A percentile compares a stretch with the other conserved stretches of the same genome.
These are phyloP conservation scores for Gymnothorax javanicus DNA, from an alignment of 2,797 vertebrate genomes.

Conservation along the genomic window DNA sequence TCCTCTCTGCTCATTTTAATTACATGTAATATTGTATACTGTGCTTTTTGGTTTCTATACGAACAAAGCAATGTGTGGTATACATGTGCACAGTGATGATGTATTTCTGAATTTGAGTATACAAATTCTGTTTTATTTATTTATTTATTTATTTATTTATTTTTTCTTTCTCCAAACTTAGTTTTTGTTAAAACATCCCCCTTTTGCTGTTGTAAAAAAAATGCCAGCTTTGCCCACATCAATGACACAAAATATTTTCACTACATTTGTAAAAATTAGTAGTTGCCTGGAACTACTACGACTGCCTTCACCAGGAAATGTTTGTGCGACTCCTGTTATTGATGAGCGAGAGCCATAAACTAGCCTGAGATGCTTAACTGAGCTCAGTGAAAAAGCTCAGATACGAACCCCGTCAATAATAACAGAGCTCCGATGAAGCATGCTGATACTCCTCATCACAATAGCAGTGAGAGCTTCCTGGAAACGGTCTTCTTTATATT, in stretches of 20 bases:
- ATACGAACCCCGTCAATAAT: slow-evolving; percentile 47
- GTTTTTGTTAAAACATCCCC: background rate
- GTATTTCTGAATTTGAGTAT: slow-evolving; percentile 6
- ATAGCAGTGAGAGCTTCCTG: slow-evolving; percentile 49
- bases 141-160: slow-evolving; percentile 40
- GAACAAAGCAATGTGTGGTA: slow-evolving; percentile 68
- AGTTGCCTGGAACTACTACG: slow-evolving; percentile 48
- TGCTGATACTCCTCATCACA: slow-evolving; percentile 45
- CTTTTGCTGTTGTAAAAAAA: background rate
- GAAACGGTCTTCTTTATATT: slow-evolving; percentile 47
- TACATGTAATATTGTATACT: slow-evolving; percentile 64
- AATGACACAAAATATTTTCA: background rate
- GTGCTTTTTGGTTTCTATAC: slow-evolving; percentile 67
- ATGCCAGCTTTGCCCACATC: background rate
- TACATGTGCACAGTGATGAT: slow-evolving; percentile 54
- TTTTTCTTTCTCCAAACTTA: slow-evolving; percentile 6
- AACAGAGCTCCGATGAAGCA: slow-evolving; percentile 52
- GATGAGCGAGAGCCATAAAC: slow-evolving; percentile 13
- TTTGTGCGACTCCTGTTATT: slow-evolving; percentile 4
- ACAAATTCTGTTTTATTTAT: slow-evolving; percentile 55
- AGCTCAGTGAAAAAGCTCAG: slow-evolving; percentile 19
- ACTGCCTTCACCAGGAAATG: slow-evolving; percentile 68
- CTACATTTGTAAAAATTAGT: background rate
- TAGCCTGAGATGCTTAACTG: slow-evolving; percentile 22
- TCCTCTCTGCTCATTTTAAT: slow-evolving; percentile 51